Base-by-base conservation (phyloP, 2,797 vertebrate species). In the Aulostomus chinensis region DNA sequence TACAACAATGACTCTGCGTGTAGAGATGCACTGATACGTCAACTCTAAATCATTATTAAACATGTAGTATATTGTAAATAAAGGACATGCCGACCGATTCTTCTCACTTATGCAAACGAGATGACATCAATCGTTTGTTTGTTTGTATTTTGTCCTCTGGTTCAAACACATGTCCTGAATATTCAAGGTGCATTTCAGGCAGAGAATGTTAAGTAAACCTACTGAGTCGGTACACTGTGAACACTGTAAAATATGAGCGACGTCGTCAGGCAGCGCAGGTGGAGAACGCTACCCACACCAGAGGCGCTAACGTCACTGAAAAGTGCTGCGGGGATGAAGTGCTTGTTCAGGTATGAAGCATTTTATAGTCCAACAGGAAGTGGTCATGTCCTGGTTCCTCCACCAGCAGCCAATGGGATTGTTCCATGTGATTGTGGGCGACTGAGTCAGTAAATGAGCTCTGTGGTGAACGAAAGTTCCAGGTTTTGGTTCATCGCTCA, bases 211-310 rank as follows among this genome's bases (percentile, higher is more conserved):
- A 11, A 62, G 6, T 46, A 29, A 10, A 43, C 55, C 35, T 76
- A 50, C 54, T 67, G 63, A 78, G 75, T 79, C 67, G 22, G 57
- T 52, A 66, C 72, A 72, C 65, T 76, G 65, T 64, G 72, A 76
- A 74, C 42, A 18, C 29, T 51, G n/a, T 18, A 6, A 51, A 29
- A 31, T 26, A 3, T 21, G n/a, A 56, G 36, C 32, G 41, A 42
- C 13, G 8, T 68, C 39, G 51, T 73, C 48, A 37, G 52, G 59
- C 52, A 53, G 26, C 18, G 2, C 33, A 12, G 25, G 3, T 1
- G 28, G 46, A 37, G 2, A 28, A 32, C 0, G 7, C n/a, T 26
- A 5, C 60, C 57, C 60, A 42, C 10, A 25, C 35, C 30, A 0
- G 7, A 21, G 9, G 5, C 24, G 6, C n/a, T n/a, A n/a, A n/a